Percentiles rank a stretch among this genome's conserved stretches.
phyloP scores from a whole-genome alignment of 2,888 invertebrate species.

The Cosmia pyralina region DNA sequence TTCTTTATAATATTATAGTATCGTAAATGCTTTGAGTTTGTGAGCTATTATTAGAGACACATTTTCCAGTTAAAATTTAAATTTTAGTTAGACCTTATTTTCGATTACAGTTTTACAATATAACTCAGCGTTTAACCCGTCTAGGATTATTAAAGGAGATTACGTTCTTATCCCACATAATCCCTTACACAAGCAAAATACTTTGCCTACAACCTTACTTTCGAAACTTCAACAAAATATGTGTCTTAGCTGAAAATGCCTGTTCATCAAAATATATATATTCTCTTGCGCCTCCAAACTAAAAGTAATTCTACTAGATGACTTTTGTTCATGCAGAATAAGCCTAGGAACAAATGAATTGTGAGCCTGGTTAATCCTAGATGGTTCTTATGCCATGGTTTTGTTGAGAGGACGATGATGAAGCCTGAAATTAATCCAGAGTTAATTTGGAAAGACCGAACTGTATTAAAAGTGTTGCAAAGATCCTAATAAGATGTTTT shows the following conservation, averaged over 20 bases:
- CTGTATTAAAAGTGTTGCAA: constrained; percentile 31
- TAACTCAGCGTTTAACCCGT: constrained; percentile 5
- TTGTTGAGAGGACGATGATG: constrained; percentile 22
- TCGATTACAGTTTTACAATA: neutral
- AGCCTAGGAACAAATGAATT: constrained; percentile 49
- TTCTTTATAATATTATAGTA: too few species aligned
- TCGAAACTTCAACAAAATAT: constrained; percentile 43
- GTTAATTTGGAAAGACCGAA: constrained; percentile 17
- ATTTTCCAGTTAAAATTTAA: neutral
- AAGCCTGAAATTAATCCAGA: constrained; percentile 11
- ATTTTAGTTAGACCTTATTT: neutral
- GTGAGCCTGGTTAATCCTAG: constrained; percentile 45
- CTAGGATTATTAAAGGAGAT: constrained; percentile 20
- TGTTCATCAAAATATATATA: constrained; percentile 58
- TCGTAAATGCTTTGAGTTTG: too few species aligned
- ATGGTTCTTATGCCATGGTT: constrained; percentile 2
- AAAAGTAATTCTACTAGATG: constrained; percentile 48
- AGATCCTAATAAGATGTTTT: constrained; percentile 25
- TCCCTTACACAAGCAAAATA: constrained; percentile 36
- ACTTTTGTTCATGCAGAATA: constrained; percentile 49
- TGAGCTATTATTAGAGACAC: neutral
- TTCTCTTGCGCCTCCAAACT: constrained; percentile 40
- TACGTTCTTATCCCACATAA: constrained; percentile 19
- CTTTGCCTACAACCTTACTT: constrained; percentile 34
- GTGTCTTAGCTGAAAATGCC: constrained; percentile 44